A percentile compares a stretch with the other conserved stretches of the same genome.
These are phyloP conservation scores for Calyptomena viridis DNA, from an alignment of 2,113 vertebrate genomes.

Conservation along the genomic window DNA sequence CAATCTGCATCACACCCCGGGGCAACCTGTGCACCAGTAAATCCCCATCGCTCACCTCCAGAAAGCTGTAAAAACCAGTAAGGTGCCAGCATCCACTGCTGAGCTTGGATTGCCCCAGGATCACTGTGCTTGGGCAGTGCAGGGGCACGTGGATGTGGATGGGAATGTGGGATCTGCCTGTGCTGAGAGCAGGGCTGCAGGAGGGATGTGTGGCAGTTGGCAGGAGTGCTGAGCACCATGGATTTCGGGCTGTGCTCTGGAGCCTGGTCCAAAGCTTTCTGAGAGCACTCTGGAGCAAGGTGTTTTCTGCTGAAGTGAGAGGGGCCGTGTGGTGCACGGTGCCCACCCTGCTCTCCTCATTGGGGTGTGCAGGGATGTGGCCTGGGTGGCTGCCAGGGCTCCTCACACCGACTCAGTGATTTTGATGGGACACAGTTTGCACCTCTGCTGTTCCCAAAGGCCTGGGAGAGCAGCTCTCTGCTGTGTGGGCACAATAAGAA, in stretches of 20 bases:
- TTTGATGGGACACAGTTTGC: background rate
- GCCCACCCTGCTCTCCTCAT: background rate
- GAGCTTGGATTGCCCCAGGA: background rate
- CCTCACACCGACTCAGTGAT: fast-evolving
- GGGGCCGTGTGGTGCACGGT: fast-evolving
- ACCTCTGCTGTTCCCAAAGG: background rate
- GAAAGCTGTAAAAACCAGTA: background rate
- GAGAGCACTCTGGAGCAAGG: fast-evolving
- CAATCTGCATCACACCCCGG: background rate
- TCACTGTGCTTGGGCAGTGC: background rate
- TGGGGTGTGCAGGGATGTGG: fast-evolving
- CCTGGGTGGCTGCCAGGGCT: background rate
- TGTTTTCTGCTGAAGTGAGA: background rate
- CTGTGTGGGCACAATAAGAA: background rate
- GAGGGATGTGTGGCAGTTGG: fast-evolving
- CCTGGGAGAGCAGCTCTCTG: background rate
- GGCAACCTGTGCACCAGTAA: background rate
- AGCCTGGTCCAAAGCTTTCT: background rate
- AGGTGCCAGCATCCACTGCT: background rate
- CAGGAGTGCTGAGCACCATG: background rate
- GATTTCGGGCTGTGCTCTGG: background rate
- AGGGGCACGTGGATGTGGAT: fast-evolving
- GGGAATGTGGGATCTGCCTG: background rate
- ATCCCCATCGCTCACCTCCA: background rate
- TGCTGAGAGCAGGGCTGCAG: fast-evolving